Evolutionary conservation across 2,113 vertebrate genomes (phyloP).

Genomic region (Vidua chalybeata): DNA sequence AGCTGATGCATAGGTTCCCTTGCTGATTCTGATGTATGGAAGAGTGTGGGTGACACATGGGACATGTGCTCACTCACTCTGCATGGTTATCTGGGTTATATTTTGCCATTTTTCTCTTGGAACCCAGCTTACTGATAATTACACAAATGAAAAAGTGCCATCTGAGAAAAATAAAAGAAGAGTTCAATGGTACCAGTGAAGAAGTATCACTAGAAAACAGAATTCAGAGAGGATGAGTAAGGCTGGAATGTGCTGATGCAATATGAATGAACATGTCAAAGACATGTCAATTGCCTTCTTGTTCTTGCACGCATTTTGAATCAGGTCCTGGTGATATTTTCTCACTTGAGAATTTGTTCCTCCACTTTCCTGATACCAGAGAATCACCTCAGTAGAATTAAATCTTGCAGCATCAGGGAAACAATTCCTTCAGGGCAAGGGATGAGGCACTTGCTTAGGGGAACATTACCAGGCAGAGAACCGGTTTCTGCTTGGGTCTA

Average conservation of each 20-base stretch:
- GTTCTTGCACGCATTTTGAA: slow-evolving; percentile 21
- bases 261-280: slow-evolving; percentile 13
- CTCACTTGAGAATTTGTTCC: background rate
- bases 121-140: background rate
- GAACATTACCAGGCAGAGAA: background rate
- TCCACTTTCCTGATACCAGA: background rate
- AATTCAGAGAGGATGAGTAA: background rate
- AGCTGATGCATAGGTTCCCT: background rate
- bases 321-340: background rate
- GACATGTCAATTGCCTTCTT: background rate
- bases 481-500: background rate
- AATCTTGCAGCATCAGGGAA: slow-evolving; percentile 10
- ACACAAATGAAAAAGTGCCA: background rate
- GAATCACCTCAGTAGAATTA: background rate
- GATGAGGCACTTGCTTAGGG: background rate
- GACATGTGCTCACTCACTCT: background rate
- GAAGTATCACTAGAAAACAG: slow-evolving; percentile 16
- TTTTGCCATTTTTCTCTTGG: background rate
- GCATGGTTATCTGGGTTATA: background rate
- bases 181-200: background rate
- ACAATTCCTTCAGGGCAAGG: background rate
- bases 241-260: background rate
- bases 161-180: background rate
- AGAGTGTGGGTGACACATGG: background rate
- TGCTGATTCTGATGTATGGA: background rate